A percentile compares a stretch with the other conserved stretches of the same genome.
Evolutionary conservation across 2,113 vertebrate genomes (phyloP).

Genomic region (Tragulus kanchil): DNA sequence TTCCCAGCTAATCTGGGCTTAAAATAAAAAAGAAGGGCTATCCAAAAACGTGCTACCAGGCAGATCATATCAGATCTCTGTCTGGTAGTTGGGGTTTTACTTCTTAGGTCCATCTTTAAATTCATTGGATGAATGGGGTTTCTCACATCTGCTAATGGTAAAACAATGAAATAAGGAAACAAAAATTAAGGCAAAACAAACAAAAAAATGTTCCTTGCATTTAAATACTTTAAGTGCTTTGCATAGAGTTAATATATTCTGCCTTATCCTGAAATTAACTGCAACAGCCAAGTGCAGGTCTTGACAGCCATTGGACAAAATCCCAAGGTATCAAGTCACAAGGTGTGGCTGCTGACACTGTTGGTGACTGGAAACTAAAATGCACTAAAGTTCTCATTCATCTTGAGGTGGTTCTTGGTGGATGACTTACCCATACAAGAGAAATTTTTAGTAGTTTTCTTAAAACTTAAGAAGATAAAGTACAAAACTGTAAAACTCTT

Average conservation of each 20-base stretch:
- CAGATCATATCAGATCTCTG: neutral
- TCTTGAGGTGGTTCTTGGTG: neutral
- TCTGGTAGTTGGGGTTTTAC: neutral
- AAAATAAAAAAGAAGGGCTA: neutral
- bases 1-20: neutral
- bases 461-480: neutral
- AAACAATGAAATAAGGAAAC: slow-evolving; percentile 16
- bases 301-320: neutral
- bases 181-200: neutral
- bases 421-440: neutral
- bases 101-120: neutral
- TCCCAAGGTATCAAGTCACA: neutral
- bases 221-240: neutral
- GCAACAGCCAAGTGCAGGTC: neutral
- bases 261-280: neutral
- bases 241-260: slow-evolving; percentile 28
- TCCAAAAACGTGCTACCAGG: too few species aligned
- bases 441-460: neutral
- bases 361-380: neutral
- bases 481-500: neutral
- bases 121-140: neutral
- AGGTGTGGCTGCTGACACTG: neutral
- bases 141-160: neutral
- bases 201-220: neutral
- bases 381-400: neutral